Conservation (phyloP, 1,140 invertebrate genomes). For the Pseudomyrmex dendroicus region DNA sequence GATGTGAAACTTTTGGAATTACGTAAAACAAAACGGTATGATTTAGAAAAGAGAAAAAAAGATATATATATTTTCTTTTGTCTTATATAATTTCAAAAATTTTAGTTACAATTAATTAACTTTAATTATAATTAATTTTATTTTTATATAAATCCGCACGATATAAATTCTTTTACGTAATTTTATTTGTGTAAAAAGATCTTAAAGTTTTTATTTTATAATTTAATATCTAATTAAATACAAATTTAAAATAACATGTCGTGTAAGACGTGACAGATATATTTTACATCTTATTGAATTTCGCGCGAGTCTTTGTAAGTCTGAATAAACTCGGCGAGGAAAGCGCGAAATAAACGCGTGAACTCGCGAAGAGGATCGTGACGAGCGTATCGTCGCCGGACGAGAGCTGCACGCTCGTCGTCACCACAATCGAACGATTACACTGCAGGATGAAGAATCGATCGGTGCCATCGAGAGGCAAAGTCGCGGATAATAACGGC, state of each 20-base stretch:
- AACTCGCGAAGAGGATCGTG: constrained; percentile 30
- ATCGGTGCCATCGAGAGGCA: constrained; percentile 53
- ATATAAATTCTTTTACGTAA: too few species aligned
- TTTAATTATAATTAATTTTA: too few species aligned
- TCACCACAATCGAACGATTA: constrained; percentile 46
- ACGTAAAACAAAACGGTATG: too few species aligned
- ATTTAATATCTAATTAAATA: too few species aligned
- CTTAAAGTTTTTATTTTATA: too few species aligned
- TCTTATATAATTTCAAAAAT: too few species aligned
- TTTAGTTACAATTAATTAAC: too few species aligned
- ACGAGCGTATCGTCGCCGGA: constrained; percentile 5
- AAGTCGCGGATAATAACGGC: constrained; percentile 56
- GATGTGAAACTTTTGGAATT: too few species aligned
- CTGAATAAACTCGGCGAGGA: neutral
- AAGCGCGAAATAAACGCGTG: neutral
- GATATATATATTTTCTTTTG: too few species aligned
- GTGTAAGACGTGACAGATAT: neutral
- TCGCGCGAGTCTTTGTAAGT: neutral
- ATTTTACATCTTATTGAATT: neutral
- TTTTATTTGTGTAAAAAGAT: too few species aligned
- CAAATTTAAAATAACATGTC: neutral
- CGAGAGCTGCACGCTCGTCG: neutral
- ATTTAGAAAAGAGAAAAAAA: too few species aligned
- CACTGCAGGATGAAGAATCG: constrained; percentile 42
- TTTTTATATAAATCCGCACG: too few species aligned